Evolutionary conservation across 2,113 vertebrate genomes (phyloP).

Genomic region (Dromas ardeola): DNA sequence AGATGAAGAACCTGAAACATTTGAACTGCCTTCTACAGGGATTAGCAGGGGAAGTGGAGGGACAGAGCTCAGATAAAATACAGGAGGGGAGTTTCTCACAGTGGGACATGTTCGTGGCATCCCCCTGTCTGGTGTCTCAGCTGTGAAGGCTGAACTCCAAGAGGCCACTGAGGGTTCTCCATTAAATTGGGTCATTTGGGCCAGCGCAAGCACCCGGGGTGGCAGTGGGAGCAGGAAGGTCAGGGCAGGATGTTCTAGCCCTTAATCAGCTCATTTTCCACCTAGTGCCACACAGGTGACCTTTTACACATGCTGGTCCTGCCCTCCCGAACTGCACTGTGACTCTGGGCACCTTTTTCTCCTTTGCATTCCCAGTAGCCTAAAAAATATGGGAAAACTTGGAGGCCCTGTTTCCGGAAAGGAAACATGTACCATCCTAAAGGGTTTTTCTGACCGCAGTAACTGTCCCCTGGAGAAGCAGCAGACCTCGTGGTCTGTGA

Average conservation of each 20-base stretch:
- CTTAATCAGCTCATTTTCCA: background rate
- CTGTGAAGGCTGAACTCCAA: background rate
- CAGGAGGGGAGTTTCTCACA: background rate
- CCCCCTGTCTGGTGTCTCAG: accelerated
- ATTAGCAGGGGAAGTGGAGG: background rate
- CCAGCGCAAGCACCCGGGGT: accelerated
- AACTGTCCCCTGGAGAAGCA: background rate
- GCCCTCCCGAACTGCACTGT: background rate
- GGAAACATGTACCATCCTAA: background rate
- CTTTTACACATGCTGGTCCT: background rate
- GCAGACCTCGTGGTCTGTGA: background rate
- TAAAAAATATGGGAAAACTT: background rate
- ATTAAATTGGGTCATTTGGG: background rate
- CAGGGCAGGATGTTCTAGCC: background rate
- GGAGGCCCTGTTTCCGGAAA: background rate
- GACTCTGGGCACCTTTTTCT: background rate
- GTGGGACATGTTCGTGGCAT: accelerated
- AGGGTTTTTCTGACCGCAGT: background rate
- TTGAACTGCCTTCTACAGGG: background rate
- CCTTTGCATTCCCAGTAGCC: background rate
- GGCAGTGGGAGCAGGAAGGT: background rate
- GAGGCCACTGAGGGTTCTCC: background rate
- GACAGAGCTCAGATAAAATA: background rate
- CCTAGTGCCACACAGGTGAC: background rate
- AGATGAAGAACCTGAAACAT: background rate